Evolutionary conservation across 1,140 invertebrate genomes (phyloP), one percentile per base, ranked within the genome.

Genomic region (Anastatus disparis): DNA sequence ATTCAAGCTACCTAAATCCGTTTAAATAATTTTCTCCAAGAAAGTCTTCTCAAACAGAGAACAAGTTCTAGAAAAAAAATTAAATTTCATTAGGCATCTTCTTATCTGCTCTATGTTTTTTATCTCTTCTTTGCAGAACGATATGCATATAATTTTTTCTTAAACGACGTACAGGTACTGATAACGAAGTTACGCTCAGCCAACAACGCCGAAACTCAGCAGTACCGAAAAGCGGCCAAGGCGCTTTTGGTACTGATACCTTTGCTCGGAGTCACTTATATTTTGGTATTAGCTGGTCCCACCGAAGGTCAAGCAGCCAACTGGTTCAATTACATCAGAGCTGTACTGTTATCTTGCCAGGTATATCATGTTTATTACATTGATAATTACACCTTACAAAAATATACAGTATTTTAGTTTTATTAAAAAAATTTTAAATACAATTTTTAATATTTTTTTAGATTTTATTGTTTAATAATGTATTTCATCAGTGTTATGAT

Each of bases 131-230:
- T n/a, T 27, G 1, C 3, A 50, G 20, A 50, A 20, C 9, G 8
- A 1, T 20, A 24, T 9, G 13, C 26, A 1, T 27, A 1, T 52
- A 4, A 48, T 20, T 31, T 31, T 13, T 55, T 52, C 31, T 31
- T 1, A 20, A 15, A 44, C 15, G 4, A 12, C 20, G 56, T n/a
- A 8, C 40, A 95, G 93, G 93, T 97, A 20, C 86, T 97, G 50
- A 96, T 97, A 75, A 97, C 95, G 9, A 97, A 97, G 80, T 87
- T 97, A 13, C 89, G 94, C 55, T 95, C 94, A 3, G 92, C 94
- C 8, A 95, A 94, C 75, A 94, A 90, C 0, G 86, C 91, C 22
- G 95, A 97, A 83, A 95, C 93, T 0, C 92, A 95, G 73, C 95
- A 97, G 81, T 95, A 94, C 82, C 87, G 93, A 48, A 97, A 96